These are phyloP conservation scores for Eospalax fontanierii DNA, from an alignment of 2,797 vertebrate species.

Conservation along the genomic window DNA sequence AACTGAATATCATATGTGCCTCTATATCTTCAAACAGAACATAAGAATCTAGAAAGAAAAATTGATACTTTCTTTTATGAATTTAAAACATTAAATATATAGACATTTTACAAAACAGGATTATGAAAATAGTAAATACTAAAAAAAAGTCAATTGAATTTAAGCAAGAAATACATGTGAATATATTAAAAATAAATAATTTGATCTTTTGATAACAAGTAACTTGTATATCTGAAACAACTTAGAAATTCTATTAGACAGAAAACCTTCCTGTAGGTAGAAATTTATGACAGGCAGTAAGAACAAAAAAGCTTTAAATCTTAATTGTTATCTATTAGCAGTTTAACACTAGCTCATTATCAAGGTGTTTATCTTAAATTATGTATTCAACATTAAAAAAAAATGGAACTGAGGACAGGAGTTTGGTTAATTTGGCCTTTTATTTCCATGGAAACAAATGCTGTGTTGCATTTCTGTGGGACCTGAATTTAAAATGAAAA, in stretches of 20 bases:
- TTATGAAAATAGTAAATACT: neutral
- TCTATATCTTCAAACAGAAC: neutral
- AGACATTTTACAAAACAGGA: neutral
- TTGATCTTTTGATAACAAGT: slow-evolving; percentile 44
- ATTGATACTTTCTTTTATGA: neutral
- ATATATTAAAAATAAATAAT: slow-evolving; percentile 9
- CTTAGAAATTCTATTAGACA: neutral
- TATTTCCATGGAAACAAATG: slow-evolving; percentile 87
- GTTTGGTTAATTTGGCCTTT: slow-evolving; percentile 64
- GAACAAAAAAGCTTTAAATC: slow-evolving; percentile 46
- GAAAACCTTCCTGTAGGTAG: neutral
- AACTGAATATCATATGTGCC: neutral
- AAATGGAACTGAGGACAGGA: slow-evolving; percentile 63
- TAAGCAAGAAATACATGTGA: slow-evolving; percentile 1
- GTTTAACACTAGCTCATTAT: slow-evolving; percentile 61
- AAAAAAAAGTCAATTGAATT: slow-evolving; percentile 45
- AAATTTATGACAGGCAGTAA: slow-evolving; percentile 6
- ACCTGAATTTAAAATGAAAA: slow-evolving; percentile 70
- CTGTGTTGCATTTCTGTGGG: slow-evolving; percentile 60
- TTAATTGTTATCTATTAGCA: slow-evolving; percentile 52
- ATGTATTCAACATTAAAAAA: slow-evolving; percentile 23
- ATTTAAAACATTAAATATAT: neutral
- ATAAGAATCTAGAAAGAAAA: slow-evolving; percentile 32
- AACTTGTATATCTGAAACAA: neutral
- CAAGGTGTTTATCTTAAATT: slow-evolving; percentile 61